Conservation (phyloP, 2,888 invertebrate genomes). For the Empis livida region DNA sequence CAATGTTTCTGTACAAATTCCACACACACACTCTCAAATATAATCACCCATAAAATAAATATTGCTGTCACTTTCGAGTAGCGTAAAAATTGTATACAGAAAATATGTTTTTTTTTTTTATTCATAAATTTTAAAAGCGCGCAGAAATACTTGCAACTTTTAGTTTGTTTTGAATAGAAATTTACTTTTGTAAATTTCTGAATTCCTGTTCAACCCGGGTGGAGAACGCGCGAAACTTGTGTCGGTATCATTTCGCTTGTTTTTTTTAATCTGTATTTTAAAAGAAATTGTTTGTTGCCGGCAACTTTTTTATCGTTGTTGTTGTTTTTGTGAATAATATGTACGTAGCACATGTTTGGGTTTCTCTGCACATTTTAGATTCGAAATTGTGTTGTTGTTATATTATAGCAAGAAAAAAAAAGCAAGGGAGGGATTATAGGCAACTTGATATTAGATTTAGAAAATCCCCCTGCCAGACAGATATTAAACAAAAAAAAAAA, state of each 20-base stretch:
- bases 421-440: conserved; percentile 6
- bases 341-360: too few species aligned
- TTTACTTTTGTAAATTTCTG: conserved; percentile 16
- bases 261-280: neutral
- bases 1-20: neutral
- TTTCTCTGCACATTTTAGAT: neutral
- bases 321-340: neutral
- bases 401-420: conserved; percentile 4
- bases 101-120: too few species aligned
- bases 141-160: neutral
- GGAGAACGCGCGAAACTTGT: conserved; percentile 35
- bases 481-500: too few species aligned
- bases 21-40: too few species aligned
- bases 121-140: neutral
- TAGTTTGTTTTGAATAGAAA: neutral
- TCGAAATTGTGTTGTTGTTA: neutral
- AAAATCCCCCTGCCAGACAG: neutral
- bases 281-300: neutral
- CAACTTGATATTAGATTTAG: too few species aligned
- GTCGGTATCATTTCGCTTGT: conserved; percentile 15
- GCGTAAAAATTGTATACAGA: neutral
- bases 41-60: too few species aligned
- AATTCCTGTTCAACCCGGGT: conserved; percentile 31
- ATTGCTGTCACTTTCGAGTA: too few species aligned
- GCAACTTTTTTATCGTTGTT: too few species aligned